These are phyloP conservation scores for Epinephelus moara DNA, from an alignment of 2,113 vertebrate genomes.

Conservation along the genomic window DNA sequence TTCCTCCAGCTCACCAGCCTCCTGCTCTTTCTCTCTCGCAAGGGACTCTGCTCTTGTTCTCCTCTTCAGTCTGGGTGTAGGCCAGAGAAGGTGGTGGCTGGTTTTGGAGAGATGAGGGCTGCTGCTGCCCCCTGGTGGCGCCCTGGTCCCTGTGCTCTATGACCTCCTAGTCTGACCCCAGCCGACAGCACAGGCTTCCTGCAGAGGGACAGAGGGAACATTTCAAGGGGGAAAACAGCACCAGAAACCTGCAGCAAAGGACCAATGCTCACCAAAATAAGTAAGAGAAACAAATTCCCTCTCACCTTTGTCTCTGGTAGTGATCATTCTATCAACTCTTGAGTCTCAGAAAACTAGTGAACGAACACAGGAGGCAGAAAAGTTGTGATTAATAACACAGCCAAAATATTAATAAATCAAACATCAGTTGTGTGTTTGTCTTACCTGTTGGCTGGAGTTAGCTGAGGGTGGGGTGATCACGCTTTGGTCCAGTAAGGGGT, in stretches of 20 bases:
- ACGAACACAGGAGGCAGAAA: constrained; percentile 21
- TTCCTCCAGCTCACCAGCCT: constrained; percentile 60
- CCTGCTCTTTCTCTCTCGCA: constrained; percentile 62
- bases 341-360: constrained; percentile 86
- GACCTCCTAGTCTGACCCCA: constrained; percentile 62
- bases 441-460: constrained; percentile 93
- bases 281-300: not conserved
- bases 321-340: constrained; percentile 87
- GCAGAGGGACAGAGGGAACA: not conserved
- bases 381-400: not conserved
- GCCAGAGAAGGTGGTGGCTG: constrained; percentile 87
- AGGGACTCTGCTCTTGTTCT: constrained; percentile 62
- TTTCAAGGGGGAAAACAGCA: not conserved
- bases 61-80: constrained; percentile 66
- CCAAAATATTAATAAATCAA: not conserved
- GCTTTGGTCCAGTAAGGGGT: constrained; percentile 87
- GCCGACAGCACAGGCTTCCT: constrained; percentile 65
- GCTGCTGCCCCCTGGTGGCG: constrained; percentile 79
- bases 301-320: constrained; percentile 68
- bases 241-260: not conserved
- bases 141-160: constrained; percentile 67
- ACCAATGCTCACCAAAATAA: not conserved
- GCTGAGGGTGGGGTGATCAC: constrained; percentile 89
- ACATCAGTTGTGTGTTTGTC: not conserved
- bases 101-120: constrained; percentile 72